Evolutionary conservation across 1,140 invertebrate species (phyloP).

Genomic region (Sipha flava): DNA sequence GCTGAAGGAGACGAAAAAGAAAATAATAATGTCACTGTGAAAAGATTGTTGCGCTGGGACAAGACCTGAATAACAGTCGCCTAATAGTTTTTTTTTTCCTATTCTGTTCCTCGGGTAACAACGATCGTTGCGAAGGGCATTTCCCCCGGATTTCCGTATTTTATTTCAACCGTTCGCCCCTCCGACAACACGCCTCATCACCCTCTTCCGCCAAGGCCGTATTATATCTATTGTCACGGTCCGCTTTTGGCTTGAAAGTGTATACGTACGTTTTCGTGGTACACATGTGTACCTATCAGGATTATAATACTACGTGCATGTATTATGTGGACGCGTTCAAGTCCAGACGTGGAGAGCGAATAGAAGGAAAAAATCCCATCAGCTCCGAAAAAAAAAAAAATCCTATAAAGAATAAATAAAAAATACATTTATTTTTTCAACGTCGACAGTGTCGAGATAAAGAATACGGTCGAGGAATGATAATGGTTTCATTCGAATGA

Average conservation of each 20-base stretch:
- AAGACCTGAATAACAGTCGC: constrained; percentile 16
- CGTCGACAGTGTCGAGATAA: neutral
- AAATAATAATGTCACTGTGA: constrained; percentile 24
- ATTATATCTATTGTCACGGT: neutral
- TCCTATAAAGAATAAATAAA: no score
- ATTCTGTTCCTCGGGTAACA: neutral
- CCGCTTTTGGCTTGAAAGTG: neutral
- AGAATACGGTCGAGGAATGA: neutral
- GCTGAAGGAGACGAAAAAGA: neutral
- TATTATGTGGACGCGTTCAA: no score
- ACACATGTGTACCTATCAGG: no score
- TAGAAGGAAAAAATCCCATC: no score
- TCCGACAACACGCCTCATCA: neutral
- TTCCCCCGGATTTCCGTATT: neutral
- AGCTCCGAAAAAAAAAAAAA: no score
- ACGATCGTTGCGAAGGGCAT: neutral
- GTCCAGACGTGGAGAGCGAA: no score
- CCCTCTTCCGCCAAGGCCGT: neutral
- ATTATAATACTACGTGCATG: no score
- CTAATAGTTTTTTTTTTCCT: neutral
- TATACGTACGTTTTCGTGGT: neutral
- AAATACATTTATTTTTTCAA: neutral
- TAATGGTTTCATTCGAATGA: neutral
- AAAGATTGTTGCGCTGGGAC: constrained; percentile 16
- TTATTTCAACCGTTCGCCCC: neutral